phyloP scores from a whole-genome alignment of 2,888 invertebrate genomes.

The Heliconius charithonia region DNA sequence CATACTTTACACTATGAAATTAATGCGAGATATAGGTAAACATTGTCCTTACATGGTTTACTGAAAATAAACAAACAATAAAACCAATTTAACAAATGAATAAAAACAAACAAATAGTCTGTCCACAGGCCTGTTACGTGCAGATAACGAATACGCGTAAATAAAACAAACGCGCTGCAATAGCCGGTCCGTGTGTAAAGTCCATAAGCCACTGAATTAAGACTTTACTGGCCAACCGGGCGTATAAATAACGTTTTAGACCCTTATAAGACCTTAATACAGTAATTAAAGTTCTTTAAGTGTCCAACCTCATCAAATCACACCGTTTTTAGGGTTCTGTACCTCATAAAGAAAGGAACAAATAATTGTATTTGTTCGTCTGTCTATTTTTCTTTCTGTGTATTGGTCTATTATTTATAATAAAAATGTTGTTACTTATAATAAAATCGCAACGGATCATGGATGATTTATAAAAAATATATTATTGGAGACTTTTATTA shows the following conservation, averaged over 20 bases:
- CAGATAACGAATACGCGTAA: slow-evolving; percentile 2
- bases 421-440: too few relatives aligned
- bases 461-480: too few relatives aligned
- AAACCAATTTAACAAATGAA: neutral
- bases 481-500: too few relatives aligned
- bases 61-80: neutral
- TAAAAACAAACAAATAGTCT: neutral
- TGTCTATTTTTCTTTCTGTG: neutral
- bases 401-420: too few relatives aligned
- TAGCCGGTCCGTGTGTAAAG: slow-evolving; percentile 22
- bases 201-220: slow-evolving; percentile 35
- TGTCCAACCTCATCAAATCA: slow-evolving; percentile 44
- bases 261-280: slow-evolving; percentile 44
- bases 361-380: neutral
- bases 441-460: too few relatives aligned
- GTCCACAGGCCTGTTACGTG: neutral
- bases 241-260: slow-evolving; percentile 44
- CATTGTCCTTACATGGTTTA: neutral
- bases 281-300: slow-evolving; percentile 44
- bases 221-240: slow-evolving; percentile 30
- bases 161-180: slow-evolving; percentile 25
- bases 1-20: too few relatives aligned
- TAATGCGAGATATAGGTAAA: neutral
- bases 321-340: slow-evolving; percentile 21
- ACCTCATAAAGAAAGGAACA: neutral